Conservation (phyloP, 2,888 invertebrate species). For the Drosophila paucipuncta region DNA sequence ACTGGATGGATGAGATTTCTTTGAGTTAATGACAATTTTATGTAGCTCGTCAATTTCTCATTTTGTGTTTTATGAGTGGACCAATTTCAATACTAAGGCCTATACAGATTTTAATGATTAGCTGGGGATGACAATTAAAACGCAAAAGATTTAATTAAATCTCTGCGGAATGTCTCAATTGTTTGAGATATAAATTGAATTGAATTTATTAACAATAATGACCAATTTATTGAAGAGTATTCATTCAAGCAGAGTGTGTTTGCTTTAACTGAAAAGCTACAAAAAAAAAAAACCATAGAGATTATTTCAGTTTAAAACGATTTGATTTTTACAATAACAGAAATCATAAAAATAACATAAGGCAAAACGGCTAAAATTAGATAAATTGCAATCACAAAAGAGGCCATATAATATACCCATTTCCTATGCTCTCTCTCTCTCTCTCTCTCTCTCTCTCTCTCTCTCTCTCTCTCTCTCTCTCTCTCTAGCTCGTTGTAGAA, state of each 20-base stretch:
- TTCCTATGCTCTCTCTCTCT: not conserved
- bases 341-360: constrained; percentile 42
- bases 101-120: constrained; percentile 60
- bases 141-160: constrained; percentile 67
- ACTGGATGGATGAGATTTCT: constrained; percentile 13
- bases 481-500: not conserved
- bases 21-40: constrained; percentile 71
- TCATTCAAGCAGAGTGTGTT: constrained; percentile 15
- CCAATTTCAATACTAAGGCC: constrained; percentile 21
- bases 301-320: not conserved
- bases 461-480: not conserved
- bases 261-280: not conserved
- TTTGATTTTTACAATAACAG: constrained; percentile 3
- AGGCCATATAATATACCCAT: constrained; percentile 39
- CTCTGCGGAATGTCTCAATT: constrained; percentile 34
- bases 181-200: constrained; percentile 53
- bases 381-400: constrained; percentile 44
- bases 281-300: no score
- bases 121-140: constrained; percentile 57
- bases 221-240: constrained; percentile 5
- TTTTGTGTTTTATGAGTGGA: constrained; percentile 55
- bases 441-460: not conserved
- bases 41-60: constrained; percentile 68
- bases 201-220: constrained; percentile 32
- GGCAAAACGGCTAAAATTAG: constrained; percentile 15